Conservation (phyloP, 2,888 invertebrate genomes). For the Cremastobaeus sp. region DNA sequence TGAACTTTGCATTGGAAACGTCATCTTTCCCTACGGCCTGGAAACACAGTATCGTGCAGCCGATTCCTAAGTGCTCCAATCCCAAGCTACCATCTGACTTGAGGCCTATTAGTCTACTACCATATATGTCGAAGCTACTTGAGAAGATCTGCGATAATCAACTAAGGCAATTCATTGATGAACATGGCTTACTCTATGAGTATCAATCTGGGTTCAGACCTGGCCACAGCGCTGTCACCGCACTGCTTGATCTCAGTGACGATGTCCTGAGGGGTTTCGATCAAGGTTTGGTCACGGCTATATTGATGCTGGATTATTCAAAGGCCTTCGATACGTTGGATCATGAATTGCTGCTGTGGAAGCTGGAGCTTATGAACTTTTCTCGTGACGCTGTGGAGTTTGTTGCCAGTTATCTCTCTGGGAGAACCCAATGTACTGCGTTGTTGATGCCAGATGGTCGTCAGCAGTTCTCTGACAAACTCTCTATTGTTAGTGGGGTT, state of each 20-base stretch:
- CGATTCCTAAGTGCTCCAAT: background rate
- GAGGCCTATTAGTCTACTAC: background rate
- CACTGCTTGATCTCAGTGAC: background rate
- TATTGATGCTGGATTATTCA: constrained; percentile 4
- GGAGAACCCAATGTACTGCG: background rate
- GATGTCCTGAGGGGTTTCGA: constrained; percentile 1
- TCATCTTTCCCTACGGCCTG: background rate
- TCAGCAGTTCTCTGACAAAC: background rate
- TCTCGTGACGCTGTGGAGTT: background rate
- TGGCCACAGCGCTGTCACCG: background rate
- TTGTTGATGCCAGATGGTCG: background rate
- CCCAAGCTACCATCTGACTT: background rate
- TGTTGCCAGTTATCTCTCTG: background rate
- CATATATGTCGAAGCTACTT: background rate
- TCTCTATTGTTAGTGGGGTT: background rate
- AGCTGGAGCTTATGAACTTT: background rate
- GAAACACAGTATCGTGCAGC: background rate
- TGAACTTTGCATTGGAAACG: background rate
- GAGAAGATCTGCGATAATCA: constrained; percentile 4
- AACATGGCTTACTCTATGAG: background rate
- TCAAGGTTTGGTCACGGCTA: background rate
- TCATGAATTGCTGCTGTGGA: background rate
- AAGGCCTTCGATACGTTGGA: constrained; percentile 7
- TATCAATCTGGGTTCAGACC: constrained; percentile 3
- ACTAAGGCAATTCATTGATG: background rate